Base-by-base conservation (phyloP, 2,888 invertebrate genomes). In the Hyles lineata region DNA sequence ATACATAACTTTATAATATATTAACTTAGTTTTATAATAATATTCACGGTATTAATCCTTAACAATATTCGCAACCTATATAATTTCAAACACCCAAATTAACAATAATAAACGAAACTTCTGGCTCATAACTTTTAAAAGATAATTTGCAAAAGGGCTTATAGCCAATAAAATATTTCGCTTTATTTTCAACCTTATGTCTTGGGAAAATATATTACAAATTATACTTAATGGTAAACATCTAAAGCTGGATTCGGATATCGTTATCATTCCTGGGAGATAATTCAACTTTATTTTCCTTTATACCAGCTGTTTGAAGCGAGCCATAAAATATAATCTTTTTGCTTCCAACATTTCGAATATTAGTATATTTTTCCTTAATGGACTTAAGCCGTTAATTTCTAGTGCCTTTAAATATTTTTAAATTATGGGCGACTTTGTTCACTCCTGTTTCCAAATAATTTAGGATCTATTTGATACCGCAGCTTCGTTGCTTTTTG, bases 231-330 rank as follows among this genome's bases (percentile, higher is more conserved):
- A 62, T 8, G 62, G 19, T 32, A 62, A 62, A 35, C 19, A 35
- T 62, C n/a, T 35, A n/a, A 62, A 19, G 32, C n/a, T 32, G 32
- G 32, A 62, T 62, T 19, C 29, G n/a, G 61, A 29, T 19, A 61
- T 3, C 19, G 19, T 62, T 62, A 62, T 62, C 32, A 62, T 32
- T 61, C 15, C 62, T 62, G 9, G n/a, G 17, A 62, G 32, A 62
- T 32, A 50, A 21, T 62, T n/a, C 21, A 50, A 50, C 23, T 25
- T 67, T 67, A 23, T 67, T 67, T 50, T 67, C 50, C 23, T 43
- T 43, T 50, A 17, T 17, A 43, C 15, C 50, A 67, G 43, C 7
- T 67, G 50, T 67, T 43, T n/a, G 50, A 60, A 60, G 17, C 25
- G 17, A 25, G 21, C 43, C 23, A 43, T 43, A 67, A 61, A 61